phyloP scores from a whole-genome alignment of 2,113 vertebrate genomes.

The Perognathus longimembris region DNA sequence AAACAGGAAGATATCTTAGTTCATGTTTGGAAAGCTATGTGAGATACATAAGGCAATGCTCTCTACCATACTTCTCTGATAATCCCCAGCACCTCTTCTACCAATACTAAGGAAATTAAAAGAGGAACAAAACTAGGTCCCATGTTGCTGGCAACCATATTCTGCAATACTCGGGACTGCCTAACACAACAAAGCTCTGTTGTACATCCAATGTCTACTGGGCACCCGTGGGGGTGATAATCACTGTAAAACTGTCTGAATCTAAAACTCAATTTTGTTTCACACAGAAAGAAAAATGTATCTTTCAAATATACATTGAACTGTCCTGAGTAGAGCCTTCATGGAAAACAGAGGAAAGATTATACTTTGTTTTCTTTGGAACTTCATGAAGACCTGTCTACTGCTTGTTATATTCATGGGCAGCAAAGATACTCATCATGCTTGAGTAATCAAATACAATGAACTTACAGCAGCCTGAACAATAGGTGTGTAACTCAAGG shows the following conservation, averaged over 20 bases:
- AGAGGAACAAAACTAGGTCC: background rate
- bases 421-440: background rate
- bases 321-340: background rate
- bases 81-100: background rate
- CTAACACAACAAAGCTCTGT: background rate
- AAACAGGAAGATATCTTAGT: background rate
- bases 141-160: background rate
- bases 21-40: constrained; percentile 15
- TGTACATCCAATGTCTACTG: background rate
- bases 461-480: background rate
- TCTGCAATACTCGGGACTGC: background rate
- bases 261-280: constrained; percentile 34
- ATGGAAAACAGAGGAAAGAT: background rate
- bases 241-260: background rate
- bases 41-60: background rate
- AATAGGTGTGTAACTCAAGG: too few relatives aligned
- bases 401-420: background rate
- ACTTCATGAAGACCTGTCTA: background rate
- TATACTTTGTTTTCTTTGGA: constrained; percentile 9
- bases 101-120: background rate
- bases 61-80: background rate
- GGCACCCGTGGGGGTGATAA: background rate
- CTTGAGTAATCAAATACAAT: background rate
- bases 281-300: background rate
- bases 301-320: background rate